phyloP scores from a whole-genome alignment of 37 sponge, comb jelly and placozoan genomes.

The Tethya wilhelma region DNA sequence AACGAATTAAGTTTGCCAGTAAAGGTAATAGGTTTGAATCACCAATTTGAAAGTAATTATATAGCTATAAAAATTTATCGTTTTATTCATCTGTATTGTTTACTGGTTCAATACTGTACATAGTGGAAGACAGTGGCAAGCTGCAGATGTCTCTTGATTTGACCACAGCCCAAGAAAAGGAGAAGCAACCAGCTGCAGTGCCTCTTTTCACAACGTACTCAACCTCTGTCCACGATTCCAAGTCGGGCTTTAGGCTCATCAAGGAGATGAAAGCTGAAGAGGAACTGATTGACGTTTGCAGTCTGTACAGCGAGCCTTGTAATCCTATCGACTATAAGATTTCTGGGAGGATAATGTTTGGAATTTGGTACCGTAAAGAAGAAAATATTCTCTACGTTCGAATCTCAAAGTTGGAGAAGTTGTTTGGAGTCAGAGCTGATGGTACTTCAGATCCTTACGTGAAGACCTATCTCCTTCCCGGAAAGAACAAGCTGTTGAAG shows the following conservation, averaged over 20 bases:
- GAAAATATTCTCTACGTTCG: constrained; percentile 25
- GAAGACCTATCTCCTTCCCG: constrained; percentile 69
- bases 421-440: constrained; percentile 18
- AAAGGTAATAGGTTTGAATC: too few species aligned
- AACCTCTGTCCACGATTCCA: neutral
- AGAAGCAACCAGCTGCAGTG: too few species aligned
- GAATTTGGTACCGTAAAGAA: constrained; percentile 37
- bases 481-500: constrained; percentile 49
- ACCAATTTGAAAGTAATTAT: too few species aligned
- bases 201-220: too few species aligned
- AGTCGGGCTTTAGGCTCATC: constrained; percentile 6
- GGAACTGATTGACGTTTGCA: constrained; percentile 12
- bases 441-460: constrained; percentile 66
- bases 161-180: too few species aligned
- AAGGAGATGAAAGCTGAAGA: neutral
- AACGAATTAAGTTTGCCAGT: too few species aligned
- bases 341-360: constrained; percentile 49
- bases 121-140: too few species aligned
- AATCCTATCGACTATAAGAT: constrained; percentile 33
- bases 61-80: too few species aligned
- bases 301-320: constrained; percentile 47
- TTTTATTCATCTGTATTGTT: too few species aligned
- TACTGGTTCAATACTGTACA: too few species aligned
- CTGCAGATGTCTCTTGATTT: neutral
- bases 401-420: constrained; percentile 20